Base-by-base conservation (phyloP, 2,113 vertebrate genomes). In the Sphaerodactylus townsendi region DNA sequence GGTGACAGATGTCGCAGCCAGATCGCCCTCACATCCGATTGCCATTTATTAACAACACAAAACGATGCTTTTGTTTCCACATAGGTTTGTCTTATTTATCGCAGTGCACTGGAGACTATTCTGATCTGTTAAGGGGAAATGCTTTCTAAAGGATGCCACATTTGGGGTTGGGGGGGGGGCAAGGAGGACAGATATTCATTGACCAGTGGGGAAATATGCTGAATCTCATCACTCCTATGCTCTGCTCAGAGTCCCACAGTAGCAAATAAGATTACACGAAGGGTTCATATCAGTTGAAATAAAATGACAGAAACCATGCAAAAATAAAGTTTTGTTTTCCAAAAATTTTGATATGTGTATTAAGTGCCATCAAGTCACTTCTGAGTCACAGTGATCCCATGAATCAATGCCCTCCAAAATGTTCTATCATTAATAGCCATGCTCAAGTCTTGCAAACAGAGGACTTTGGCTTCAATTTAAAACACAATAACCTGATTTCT, bases 401-500 rank as follows among this genome's bases (percentile, higher is more conserved):
- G n/a, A n/a, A n/a, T n/a, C n/a, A n/a, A n/a, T n/a, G n/a, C n/a
- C n/a, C n/a, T n/a, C n/a, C n/a, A n/a, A n/a, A n/a, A n/a, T n/a
- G n/a, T n/a, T n/a, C n/a, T n/a, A n/a, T n/a, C n/a, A n/a, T n/a
- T n/a, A n/a, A n/a, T n/a, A n/a, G n/a, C n/a, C n/a, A n/a, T n/a
- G n/a, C n/a, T n/a, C n/a, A n/a, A n/a, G n/a, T n/a, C n/a, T n/a
- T n/a, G n/a, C n/a, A n/a, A n/a, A n/a, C n/a, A n/a, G n/a, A n/a
- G n/a, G n/a, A n/a, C n/a, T n/a, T n/a, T n/a, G n/a, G n/a, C n/a
- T n/a, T n/a, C 48, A 69, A 69, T 14, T 50, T 44, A 21, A 76
- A 77, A 81, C 4, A 87, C 84, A 85, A n/a, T 80, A 84, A 87
- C 79, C 56, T 1, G n/a, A 23, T 70, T 80, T 90, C 74, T 74